Evolutionary conservation across 2,888 invertebrate species (phyloP).

Genomic region (Fragum fragum): DNA sequence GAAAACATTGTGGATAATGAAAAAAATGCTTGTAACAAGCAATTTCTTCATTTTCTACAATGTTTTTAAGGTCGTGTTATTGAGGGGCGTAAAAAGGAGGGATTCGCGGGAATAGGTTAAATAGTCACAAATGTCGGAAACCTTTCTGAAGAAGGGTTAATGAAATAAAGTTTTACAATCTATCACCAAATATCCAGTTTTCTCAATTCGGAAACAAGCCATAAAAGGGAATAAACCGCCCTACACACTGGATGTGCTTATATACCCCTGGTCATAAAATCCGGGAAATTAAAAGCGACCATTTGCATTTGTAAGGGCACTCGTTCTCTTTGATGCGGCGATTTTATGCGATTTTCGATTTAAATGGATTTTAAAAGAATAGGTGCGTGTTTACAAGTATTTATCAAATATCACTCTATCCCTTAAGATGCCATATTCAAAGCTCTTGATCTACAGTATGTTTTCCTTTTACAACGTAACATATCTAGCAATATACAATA

Average conservation of each 20-base stretch:
- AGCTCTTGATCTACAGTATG: too few relatives aligned
- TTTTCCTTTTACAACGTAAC: too few relatives aligned
- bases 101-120: too few relatives aligned
- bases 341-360: conserved; percentile 24
- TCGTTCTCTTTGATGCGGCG: conserved; percentile 20
- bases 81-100: too few relatives aligned
- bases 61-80: too few relatives aligned
- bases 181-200: conserved; percentile 27
- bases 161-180: conserved; percentile 11
- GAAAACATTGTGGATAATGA: too few relatives aligned
- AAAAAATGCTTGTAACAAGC: too few relatives aligned
- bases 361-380: neutral
- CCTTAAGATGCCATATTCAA: too few relatives aligned
- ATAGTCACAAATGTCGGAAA: neutral
- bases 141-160: neutral
- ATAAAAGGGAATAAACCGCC: conserved; percentile 19
- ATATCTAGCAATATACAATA: too few relatives aligned
- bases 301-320: conserved; percentile 32
- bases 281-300: conserved; percentile 21
- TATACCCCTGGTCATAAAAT: conserved; percentile 17
- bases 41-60: too few relatives aligned
- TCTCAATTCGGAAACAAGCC: conserved; percentile 21
- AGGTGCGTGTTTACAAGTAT: conserved; percentile 6
- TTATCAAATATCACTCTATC: neutral
- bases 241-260: conserved; percentile 11